Base-by-base conservation (phyloP, 2,797 vertebrate genomes). In the Eurystomus glaucurus region DNA sequence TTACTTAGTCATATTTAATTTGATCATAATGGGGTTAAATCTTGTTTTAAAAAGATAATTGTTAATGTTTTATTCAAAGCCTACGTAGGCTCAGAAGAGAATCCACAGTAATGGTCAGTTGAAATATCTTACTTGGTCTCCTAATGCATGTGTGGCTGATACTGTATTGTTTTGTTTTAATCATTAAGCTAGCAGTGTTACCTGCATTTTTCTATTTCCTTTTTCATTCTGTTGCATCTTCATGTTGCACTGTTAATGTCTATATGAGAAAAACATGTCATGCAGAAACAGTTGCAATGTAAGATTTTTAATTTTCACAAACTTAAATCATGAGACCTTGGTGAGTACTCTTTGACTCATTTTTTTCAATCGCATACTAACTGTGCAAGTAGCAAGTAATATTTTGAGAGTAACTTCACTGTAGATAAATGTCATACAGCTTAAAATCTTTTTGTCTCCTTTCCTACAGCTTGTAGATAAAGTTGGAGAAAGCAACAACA, bases 401-500 rank as follows among this genome's bases (percentile, higher is more conserved):
- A 80, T 48, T 95, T 95, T 43, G 86, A 79, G 78, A 97, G 50
- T 41, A 57, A 88, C 74, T 92, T 88, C 11, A 80, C 43, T 85
- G 54, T 93, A 33, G 50, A 8, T 74, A 16, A 81, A 76, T 71
- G 26, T 70, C 50, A 87, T 16, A 14, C 19, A 33, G 14, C 69
- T 71, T 93, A 93, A 95, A 91, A 74, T 35, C 43, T 91, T 96
- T 87, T 94, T 95, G 50, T 97, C 70, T 97, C 86, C 75, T 97
- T 89, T 84, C 92, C 96, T 97, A 58, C 98, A 99, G 99, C 99
- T 99, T 90, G 99, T 99, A 98, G 99, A 99, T 98, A 99, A 99
- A 98, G 98, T 97, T 96, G 98, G 99, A 94, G 99, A 99, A 98
- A 99, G 99, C 98, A 99, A 99, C 99, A 99, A 98, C 96, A 99